Conservation (phyloP, 2,888 invertebrate genomes). For the Hypomecis atomaria region DNA sequence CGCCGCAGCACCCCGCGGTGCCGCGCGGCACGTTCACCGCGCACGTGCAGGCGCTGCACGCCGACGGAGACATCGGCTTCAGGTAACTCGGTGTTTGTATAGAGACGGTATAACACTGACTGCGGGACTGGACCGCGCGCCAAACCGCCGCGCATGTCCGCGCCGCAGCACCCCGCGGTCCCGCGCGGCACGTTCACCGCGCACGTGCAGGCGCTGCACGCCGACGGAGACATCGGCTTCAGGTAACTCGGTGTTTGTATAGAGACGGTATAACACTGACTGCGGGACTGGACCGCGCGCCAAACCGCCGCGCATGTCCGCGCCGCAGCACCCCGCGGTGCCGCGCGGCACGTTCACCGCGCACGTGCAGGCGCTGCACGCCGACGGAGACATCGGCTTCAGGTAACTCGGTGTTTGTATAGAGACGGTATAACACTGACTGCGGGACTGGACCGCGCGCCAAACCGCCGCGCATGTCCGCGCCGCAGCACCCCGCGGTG, state of each 20-base stretch:
- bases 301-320: slow-evolving; percentile 82
- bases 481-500: slow-evolving; percentile 88
- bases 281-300: slow-evolving; percentile 59
- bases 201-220: slow-evolving; percentile 94
- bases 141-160: slow-evolving; percentile 82
- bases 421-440: too few species aligned
- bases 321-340: slow-evolving; percentile 88
- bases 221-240: slow-evolving; percentile 97
- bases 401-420: too few species aligned
- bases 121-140: slow-evolving; percentile 59
- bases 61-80: slow-evolving; percentile 97
- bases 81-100: too few species aligned
- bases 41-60: slow-evolving; percentile 94
- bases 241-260: too few species aligned
- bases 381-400: slow-evolving; percentile 97
- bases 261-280: too few species aligned
- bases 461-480: slow-evolving; percentile 82
- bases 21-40: slow-evolving; percentile 89
- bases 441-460: slow-evolving; percentile 59
- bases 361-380: slow-evolving; percentile 94
- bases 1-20: slow-evolving; percentile 88
- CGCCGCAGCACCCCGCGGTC: slow-evolving; percentile 88
- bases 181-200: slow-evolving; percentile 89
- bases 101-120: too few species aligned
- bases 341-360: slow-evolving; percentile 89